Conservation (phyloP, 1,140 invertebrate genomes). For the Bombus sylvicola region DNA sequence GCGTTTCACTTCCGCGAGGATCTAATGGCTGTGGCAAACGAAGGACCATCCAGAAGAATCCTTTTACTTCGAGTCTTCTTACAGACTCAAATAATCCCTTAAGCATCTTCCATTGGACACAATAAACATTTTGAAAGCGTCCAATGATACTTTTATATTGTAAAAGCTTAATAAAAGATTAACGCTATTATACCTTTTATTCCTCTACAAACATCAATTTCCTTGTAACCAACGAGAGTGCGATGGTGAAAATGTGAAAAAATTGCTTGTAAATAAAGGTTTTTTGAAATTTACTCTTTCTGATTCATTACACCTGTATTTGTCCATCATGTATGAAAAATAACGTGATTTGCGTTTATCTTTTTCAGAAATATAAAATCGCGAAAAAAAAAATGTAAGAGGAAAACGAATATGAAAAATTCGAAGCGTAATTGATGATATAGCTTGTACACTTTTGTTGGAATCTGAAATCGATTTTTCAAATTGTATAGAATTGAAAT, state of each 20-base stretch:
- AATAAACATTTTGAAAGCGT: too few relatives aligned
- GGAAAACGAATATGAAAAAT: not conserved
- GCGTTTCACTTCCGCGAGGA: constrained; percentile 21
- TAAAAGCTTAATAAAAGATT: constrained; percentile 6
- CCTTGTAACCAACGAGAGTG: not conserved
- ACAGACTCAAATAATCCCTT: constrained; percentile 3
- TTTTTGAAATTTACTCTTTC: not conserved
- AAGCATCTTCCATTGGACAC: not conserved
- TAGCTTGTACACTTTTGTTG: not conserved
- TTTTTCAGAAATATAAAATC: not conserved
- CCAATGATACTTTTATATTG: not conserved
- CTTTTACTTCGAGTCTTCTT: not conserved
- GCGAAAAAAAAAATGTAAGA: too few relatives aligned
- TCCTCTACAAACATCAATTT: not conserved
- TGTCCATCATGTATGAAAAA: not conserved
- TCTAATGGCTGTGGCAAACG: not conserved
- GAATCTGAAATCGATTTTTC: not conserved
- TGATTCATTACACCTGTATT: not conserved
- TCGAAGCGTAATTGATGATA: not conserved
- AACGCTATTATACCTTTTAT: not conserved
- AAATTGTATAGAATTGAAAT: not conserved
- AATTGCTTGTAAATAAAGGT: constrained; percentile 36
- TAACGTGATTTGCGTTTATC: not conserved
- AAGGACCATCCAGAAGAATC: not conserved
- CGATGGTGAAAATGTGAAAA: not conserved